Base-by-base conservation (phyloP, 2,113 vertebrate species). In the Bambusicola thoracicus region DNA sequence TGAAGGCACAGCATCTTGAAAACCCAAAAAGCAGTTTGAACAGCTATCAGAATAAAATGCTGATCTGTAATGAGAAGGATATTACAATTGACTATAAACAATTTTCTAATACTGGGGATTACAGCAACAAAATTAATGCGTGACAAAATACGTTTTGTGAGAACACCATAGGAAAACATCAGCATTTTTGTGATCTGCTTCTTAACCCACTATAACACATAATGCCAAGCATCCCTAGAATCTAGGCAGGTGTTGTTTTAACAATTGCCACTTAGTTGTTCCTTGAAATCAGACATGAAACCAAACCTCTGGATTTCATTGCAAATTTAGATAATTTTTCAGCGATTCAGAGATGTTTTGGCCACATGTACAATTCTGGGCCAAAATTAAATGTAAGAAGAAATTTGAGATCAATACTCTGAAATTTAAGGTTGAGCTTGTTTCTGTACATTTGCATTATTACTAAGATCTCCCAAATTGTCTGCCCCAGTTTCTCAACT, bases 1-100 rank as follows among this genome's bases (percentile, higher is more conserved):
- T 51, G 59, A 96, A 92, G 58, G 10, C 18, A 30, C 55, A 7
- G 84, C 32, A 32, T 94, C 91, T 96, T 88, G 81, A 95, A 96
- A 97, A 93, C 36, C 66, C 76, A 93, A 90, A 85, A 72, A 81
- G 80, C 51, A 76, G 7, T 93, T 96, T 90, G 93, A 36, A 93
- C 85, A 82, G 62, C 91, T 68, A 49, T 95, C 90, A 49, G 67
- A 85, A 74, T 15, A 58, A 92, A 89, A 68, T 61, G 6, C 11
- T 20, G 8, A 8, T 44, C 32, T 32, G 25, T 65, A 93, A 94
- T 62, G 84, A 38, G n/a, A 59, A 90, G 14, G 18, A 15, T 90
- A 63, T 94, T 93, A 32, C 87, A 93, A 90, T 63, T 87, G 67
- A 56, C 30, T 85, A 20, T 55, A 81, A 91, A 61, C 65, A 89